Percentiles rank a stretch among this genome's conserved stretches.
phyloP scores from a whole-genome alignment of 2,113 vertebrate genomes.

The Pterophyllum scalare region DNA sequence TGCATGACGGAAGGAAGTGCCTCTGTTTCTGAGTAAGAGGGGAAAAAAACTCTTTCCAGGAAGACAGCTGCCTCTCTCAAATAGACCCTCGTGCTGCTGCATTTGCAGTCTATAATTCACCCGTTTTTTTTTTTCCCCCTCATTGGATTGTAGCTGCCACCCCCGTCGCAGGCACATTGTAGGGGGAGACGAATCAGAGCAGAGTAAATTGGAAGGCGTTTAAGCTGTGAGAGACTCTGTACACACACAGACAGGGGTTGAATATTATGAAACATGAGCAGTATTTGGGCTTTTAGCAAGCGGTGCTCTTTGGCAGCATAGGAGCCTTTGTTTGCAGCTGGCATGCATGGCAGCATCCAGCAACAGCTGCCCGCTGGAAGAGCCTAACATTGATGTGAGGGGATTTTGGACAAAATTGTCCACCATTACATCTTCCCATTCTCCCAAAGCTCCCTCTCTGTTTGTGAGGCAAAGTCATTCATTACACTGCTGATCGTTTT shows the following conservation, averaged over 20 bases:
- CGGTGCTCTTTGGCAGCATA: constrained; percentile 46
- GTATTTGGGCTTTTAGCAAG: constrained; percentile 57
- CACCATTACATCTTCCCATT: constrained; percentile 5
- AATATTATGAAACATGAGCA: constrained; percentile 64
- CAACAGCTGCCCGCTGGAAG: constrained; percentile 54
- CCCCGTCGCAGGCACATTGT: neutral
- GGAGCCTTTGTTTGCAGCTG: constrained; percentile 65
- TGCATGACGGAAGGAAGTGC: constrained; percentile 19
- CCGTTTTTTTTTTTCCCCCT: neutral
- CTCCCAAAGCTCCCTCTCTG: neutral
- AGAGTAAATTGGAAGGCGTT: constrained; percentile 46
- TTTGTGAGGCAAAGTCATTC: neutral
- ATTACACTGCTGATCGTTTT: neutral
- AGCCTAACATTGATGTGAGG: constrained; percentile 18
- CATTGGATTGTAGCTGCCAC: constrained; percentile 5
- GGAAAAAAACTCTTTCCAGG: constrained; percentile 39
- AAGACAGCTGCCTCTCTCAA: constrained; percentile 54
- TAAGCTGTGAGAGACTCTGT: neutral
- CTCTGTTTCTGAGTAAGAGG: constrained; percentile 24
- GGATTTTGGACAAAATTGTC: constrained; percentile 26
- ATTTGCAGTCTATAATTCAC: neutral
- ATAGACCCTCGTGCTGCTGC: constrained; percentile 35
- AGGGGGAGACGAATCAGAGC: neutral
- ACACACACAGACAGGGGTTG: neutral
- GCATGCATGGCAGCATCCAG: constrained; percentile 52